A percentile compares a stretch with the other conserved stretches of the same genome.
These are phyloP conservation scores for Fukomys damarensis DNA, from an alignment of 2,113 vertebrate genomes.

Conservation along the genomic window DNA sequence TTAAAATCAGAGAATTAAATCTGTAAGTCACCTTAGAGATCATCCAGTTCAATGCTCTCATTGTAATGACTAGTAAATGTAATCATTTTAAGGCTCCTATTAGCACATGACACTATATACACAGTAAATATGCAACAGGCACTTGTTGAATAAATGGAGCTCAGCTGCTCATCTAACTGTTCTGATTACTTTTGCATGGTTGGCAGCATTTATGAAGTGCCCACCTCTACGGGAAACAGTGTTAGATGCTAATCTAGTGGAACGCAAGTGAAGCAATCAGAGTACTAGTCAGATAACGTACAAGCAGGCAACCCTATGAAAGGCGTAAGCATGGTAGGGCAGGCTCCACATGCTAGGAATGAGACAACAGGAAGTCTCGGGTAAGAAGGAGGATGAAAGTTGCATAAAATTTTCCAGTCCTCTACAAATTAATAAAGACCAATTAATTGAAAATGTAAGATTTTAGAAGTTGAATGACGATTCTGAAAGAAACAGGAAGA, in stretches of 20 bases:
- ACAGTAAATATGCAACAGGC: not conserved
- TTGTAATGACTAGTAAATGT: constrained; percentile 24
- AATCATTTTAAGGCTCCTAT: constrained; percentile 6
- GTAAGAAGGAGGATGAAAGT: rapidly evolving
- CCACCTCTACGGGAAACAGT: not conserved
- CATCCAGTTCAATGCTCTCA: not conserved
- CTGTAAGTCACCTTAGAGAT: not conserved
- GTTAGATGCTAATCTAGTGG: constrained; percentile 11
- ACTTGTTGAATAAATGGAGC: not conserved
- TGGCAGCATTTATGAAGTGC: constrained; percentile 38
- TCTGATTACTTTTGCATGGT: not conserved
- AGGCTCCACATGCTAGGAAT: not conserved
- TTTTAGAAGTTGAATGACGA: constrained; percentile 3
- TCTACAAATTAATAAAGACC: not conserved
- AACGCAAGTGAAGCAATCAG: not conserved
- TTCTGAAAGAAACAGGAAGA: not conserved
- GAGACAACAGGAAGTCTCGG: not conserved
- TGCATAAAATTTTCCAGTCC: not conserved
- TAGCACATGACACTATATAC: constrained; percentile 10
- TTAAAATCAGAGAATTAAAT: constrained; percentile 17
- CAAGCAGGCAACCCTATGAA: not conserved
- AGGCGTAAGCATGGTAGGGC: no score
- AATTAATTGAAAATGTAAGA: not conserved
- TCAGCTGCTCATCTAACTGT: constrained; percentile 31
- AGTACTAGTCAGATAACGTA: not conserved